Evolutionary conservation across 2,113 vertebrate species (phyloP).

Genomic region (Edolisoma coerulescens): DNA sequence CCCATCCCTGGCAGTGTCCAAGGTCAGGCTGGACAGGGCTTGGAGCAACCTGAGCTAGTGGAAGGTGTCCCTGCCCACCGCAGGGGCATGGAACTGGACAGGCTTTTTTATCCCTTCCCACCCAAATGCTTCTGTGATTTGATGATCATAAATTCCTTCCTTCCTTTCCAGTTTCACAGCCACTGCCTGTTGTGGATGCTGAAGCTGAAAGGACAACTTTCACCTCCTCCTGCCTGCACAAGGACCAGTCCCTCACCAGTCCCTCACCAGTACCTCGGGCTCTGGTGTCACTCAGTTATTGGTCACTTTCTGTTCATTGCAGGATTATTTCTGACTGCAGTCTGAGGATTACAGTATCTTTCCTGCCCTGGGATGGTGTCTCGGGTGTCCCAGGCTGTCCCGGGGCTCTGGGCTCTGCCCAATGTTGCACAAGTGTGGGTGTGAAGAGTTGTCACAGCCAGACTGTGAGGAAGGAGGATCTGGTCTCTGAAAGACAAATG

Average conservation of each 20-base stretch:
- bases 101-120: background rate
- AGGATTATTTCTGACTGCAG: background rate
- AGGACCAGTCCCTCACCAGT: background rate
- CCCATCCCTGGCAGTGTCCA: background rate
- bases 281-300: background rate
- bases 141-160: background rate
- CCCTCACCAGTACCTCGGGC: too few relatives aligned
- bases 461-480: background rate
- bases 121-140: background rate
- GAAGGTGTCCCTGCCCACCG: background rate
- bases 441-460: background rate
- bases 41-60: rapidly evolving
- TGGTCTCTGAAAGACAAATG: background rate
- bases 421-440: rapidly evolving
- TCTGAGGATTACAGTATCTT: background rate
- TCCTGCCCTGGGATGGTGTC: background rate
- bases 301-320: background rate
- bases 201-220: background rate
- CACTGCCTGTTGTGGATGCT: background rate
- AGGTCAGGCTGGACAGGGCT: background rate
- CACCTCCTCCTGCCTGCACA: background rate
- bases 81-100: background rate
- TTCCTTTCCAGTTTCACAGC: background rate
- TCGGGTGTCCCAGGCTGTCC: background rate
- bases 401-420: background rate